phyloP scores from a whole-genome alignment of 2,797 vertebrate genomes.

The Halcyon badia region DNA sequence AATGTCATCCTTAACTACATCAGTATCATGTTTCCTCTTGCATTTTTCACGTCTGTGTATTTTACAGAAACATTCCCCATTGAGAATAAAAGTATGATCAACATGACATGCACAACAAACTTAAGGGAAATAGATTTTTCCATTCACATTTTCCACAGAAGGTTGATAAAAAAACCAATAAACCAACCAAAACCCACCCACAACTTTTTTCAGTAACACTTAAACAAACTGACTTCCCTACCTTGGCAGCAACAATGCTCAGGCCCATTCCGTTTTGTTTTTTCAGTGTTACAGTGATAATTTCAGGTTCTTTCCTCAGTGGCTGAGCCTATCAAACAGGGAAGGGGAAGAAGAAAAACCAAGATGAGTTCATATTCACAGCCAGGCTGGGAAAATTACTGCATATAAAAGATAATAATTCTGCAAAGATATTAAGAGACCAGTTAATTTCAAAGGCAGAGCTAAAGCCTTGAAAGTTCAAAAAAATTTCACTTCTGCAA shows the following conservation, averaged over 20 bases:
- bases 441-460: neutral
- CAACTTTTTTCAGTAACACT: neutral
- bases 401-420: neutral
- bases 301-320: constrained; percentile 96
- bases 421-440: neutral
- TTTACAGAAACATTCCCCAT: neutral
- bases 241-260: constrained; percentile 99
- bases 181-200: neutral
- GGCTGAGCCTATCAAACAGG: constrained; percentile 80
- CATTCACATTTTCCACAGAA: neutral
- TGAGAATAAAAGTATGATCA: neutral
- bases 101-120: neutral
- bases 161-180: neutral
- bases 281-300: constrained; percentile 97
- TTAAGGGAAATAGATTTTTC: neutral
- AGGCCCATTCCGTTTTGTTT: constrained; percentile 99
- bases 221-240: constrained; percentile 73
- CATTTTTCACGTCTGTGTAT: neutral
- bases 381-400: neutral
- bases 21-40: neutral
- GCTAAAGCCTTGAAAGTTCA: neutral
- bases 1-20: neutral
- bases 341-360: neutral
- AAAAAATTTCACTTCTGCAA: neutral
- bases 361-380: neutral